A percentile compares a stretch with the other conserved stretches of the same genome.
Evolutionary conservation across 2,888 invertebrate species (phyloP).

Genomic region (Scelioninae gen. 1): DNA sequence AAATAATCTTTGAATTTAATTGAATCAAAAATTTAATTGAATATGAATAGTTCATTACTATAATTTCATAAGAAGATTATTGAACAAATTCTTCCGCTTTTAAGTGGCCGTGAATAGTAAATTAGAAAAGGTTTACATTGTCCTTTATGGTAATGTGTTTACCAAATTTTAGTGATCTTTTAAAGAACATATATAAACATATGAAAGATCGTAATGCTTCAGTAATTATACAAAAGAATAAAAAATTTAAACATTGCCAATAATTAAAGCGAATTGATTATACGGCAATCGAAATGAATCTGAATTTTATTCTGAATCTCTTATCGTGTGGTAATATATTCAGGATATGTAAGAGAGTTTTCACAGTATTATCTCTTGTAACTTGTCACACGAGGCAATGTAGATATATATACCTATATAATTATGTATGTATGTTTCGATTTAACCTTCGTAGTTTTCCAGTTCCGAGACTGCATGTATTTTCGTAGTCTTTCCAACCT

Average conservation of each 20-base stretch:
- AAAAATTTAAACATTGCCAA: no score
- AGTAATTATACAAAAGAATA: no score
- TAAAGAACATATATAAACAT: no score
- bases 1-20: no score
- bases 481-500: conserved; percentile 21
- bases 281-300: no score
- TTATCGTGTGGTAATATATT: conserved; percentile 15
- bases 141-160: not conserved
- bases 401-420: conserved; percentile 12
- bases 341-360: conserved; percentile 25
- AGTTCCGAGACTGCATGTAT: conserved; percentile 8
- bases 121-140: not conserved
- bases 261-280: no score
- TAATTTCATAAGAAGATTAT: not conserved
- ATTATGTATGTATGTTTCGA: no score
- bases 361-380: conserved; percentile 18
- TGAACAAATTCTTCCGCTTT: conserved; percentile 7
- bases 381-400: conserved; percentile 18
- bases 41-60: conserved; percentile 33
- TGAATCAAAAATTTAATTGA: no score
- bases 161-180: not conserved
- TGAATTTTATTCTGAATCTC: conserved; percentile 16
- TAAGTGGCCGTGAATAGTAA: not conserved
- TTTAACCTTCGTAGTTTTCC: conserved; percentile 25
- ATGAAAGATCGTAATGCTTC: no score